Base-by-base conservation (phyloP, 2,797 vertebrate species). In the Calcarius lapponicus region DNA sequence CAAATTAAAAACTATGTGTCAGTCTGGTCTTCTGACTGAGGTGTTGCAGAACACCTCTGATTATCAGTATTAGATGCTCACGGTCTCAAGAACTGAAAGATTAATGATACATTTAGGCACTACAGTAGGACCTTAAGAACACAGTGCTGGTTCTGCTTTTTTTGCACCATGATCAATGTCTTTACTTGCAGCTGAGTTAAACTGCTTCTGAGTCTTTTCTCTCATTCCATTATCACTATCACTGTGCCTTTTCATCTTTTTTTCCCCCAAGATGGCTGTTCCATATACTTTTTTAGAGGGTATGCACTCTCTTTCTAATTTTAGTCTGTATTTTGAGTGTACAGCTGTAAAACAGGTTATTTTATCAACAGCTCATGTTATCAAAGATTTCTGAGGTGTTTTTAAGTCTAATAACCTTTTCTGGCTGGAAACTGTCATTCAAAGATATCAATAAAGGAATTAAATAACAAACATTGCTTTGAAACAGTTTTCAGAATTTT, bases 221-320 rank as follows among this genome's bases (percentile, higher is more conserved):
- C 38, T 47, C 16, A 61, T 78, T 8, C 21, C 9, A 7, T 19
- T 66, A 8, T 17, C 32, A 26, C 10, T 36, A 2, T 53, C 51
- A 31, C 7, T 32, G 29, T 36, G 22, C 1, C 12, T 42, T 16
- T 43, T 18, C 1, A 0, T 20, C 9, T 21, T 42, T 38, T 54
- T 62, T 40, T 7, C 2, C 8, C 17, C 4, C 13, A 5, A 47
- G 7, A 24, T 28, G 21, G 5, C 11, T 67, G 15, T 61, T 92
- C 14, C 26, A 73, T 74, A 53, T 31, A 42, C 7, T 10, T 31
- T 80, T 80, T 31, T 58, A 31, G 7, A 43, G 7, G 25, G 4
- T 74, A 48, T 13, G 13, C 5, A 26, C 1, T 66, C 7, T 57
- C 6, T 21, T 79, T 69, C 12, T 13, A 43, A 58, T 81, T 86